These are phyloP conservation scores for Atherinosoma microstoma DNA, from an alignment of 2,797 vertebrate species.

Conservation along the genomic window DNA sequence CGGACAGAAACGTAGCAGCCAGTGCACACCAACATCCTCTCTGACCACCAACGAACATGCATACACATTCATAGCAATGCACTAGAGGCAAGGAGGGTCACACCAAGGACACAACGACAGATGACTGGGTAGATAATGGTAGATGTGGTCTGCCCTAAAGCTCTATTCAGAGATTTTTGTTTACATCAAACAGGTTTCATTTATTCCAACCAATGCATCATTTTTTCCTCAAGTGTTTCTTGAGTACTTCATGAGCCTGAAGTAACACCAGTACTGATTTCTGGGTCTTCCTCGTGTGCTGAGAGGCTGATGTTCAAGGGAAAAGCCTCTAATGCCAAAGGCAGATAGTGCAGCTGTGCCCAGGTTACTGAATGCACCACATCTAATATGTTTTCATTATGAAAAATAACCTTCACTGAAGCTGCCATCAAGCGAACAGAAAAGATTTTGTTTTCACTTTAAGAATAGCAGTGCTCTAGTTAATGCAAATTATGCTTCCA, in stretches of 20 bases:
- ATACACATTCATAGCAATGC: no score
- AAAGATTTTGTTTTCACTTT: constrained; percentile 6
- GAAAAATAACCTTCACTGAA: neutral
- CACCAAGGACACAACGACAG: no score
- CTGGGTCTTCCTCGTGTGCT: neutral
- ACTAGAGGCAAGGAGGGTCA: no score
- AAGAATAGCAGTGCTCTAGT: neutral
- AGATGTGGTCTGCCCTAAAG: no score
- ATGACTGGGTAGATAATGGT: no score
- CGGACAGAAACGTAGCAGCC: no score
- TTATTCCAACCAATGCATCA: neutral
- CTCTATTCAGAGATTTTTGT: neutral
- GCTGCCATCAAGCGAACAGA: neutral
- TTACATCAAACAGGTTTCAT: neutral
- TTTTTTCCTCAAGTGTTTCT: neutral
- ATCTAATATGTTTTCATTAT: constrained; percentile 3
- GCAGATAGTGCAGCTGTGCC: neutral
- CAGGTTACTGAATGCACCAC: constrained; percentile 10
- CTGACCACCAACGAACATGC: no score
- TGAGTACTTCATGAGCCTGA: neutral
- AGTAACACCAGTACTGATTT: neutral
- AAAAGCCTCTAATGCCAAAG: neutral
- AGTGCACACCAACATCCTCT: no score
- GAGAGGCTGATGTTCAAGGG: neutral
- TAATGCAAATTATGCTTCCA: neutral